These are phyloP conservation scores for Protobothrops flavoviridis DNA, from an alignment of 2,113 vertebrate genomes.

Conservation along the genomic window DNA sequence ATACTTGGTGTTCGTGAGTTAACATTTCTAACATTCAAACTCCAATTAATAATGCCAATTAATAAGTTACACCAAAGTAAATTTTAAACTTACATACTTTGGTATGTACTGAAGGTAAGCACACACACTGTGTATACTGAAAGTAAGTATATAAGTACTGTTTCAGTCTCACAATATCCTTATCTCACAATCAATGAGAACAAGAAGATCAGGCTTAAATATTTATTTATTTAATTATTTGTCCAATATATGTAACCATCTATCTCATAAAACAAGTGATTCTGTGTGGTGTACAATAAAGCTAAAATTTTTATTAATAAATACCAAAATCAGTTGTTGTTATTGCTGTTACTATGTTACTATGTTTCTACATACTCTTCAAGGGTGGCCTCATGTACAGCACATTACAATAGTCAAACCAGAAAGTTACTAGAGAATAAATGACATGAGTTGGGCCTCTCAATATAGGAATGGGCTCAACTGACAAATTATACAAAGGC, in stretches of 20 bases:
- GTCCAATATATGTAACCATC: neutral
- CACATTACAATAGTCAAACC: neutral
- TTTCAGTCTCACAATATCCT: neutral
- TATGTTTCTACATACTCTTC: neutral
- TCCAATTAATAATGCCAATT: constrained; percentile 13
- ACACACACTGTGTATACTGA: too few relatives aligned
- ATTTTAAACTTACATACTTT: neutral
- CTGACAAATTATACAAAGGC: neutral
- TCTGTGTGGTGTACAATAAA: neutral
- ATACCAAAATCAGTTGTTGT: neutral
- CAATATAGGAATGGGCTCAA: neutral
- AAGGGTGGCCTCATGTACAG: neutral
- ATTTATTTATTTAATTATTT: neutral
- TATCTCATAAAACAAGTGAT: neutral
- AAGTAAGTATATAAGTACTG: neutral
- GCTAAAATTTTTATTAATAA: neutral
- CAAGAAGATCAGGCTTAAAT: neutral
- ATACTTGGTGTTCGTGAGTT: constrained; percentile 23
- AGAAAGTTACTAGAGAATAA: neutral
- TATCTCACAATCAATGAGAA: neutral
- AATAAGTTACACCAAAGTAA: constrained; percentile 16
- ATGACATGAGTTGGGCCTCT: neutral
- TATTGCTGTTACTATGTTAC: neutral
- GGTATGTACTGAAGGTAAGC: neutral
- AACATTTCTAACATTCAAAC: constrained; percentile 25